Evolutionary conservation across 2,113 vertebrate genomes (phyloP), one percentile per base, ranked within the genome.

Genomic region (Gymnogyps californianus): DNA sequence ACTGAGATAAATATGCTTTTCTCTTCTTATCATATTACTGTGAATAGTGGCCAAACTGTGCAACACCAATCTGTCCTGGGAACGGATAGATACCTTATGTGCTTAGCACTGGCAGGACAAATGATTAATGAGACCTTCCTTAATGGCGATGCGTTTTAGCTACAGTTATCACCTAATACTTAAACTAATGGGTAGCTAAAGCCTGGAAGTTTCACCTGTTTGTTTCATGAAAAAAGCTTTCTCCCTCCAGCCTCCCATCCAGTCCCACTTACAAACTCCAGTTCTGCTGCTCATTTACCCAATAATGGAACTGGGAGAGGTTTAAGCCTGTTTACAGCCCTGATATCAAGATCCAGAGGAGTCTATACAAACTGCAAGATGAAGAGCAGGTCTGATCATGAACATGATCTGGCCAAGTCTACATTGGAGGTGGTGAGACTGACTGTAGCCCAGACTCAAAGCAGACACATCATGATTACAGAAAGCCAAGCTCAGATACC

Each of bases 1-100:
- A 81, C 78, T 79, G 93, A 95, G 91, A 96, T 90, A 95, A 97
- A 93, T 87, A 81, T 26, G n/a, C 32, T 83, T 89, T 94, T 38
- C 72, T 87, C 9, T 7, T 88, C 84, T 92, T 89, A 81, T 83
- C 80, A 91, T 91, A 94, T 90, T 40, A 84, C 51, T 59, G 36
- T 47, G 88, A 92, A 83, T 17, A 16, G 51, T 47, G 70, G 46
- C 58, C 88, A 65, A 57, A 78, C 21, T 65, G 54, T 42, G n/a
- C 54, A 64, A 66, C 21, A 40, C 9, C 20, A 26, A 13, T 64
- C 70, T 89, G 26, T 79, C 62, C 80, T 42, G 26, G 16, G 42
- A 47, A 32, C 8, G 22, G 83, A 67, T 28, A 71, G 82, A 86
- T 51, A 75, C 36, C 26, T 6, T 26, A 32, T 32, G 44, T 62